These are phyloP conservation scores for Agrochola macilenta DNA, from an alignment of 2,888 invertebrate genomes.

Conservation along the genomic window DNA sequence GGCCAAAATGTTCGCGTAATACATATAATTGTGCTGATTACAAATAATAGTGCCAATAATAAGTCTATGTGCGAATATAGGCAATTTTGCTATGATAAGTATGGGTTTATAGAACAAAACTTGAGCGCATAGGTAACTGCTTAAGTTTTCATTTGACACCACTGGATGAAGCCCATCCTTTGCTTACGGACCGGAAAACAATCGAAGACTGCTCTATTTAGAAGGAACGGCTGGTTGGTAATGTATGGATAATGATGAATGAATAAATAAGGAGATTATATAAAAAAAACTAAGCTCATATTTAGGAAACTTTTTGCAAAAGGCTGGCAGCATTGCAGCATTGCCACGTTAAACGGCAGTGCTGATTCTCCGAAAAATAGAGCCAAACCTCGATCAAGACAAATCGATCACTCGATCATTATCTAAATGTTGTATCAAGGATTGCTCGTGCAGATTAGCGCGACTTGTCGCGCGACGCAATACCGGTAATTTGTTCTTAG, in stretches of 20 bases:
- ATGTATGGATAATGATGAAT: not conserved
- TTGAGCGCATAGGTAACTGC: too few species aligned
- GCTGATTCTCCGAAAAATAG: not conserved
- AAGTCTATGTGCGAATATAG: not conserved
- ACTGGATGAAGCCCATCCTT: not conserved
- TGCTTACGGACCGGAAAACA: not conserved
- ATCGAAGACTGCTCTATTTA: not conserved
- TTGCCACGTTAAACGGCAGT: not conserved
- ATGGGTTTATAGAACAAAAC: not conserved
- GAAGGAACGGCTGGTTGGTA: too few species aligned
- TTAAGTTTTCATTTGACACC: not conserved
- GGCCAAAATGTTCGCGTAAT: not conserved
- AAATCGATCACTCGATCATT: too few species aligned
- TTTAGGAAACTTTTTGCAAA: not conserved
- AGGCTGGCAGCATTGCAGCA: not conserved
- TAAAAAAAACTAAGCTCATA: not conserved
- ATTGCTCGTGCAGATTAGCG: too few species aligned
- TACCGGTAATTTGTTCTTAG: too few species aligned
- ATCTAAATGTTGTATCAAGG: not conserved
- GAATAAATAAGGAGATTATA: not conserved
- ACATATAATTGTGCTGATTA: constrained; percentile 13
- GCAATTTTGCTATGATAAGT: not conserved
- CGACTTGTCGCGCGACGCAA: too few species aligned
- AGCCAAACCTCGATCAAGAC: not conserved
- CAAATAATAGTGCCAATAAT: not conserved